phyloP scores from a whole-genome alignment of 2,113 vertebrate species.

The Chiloscyllium plagiosum region DNA sequence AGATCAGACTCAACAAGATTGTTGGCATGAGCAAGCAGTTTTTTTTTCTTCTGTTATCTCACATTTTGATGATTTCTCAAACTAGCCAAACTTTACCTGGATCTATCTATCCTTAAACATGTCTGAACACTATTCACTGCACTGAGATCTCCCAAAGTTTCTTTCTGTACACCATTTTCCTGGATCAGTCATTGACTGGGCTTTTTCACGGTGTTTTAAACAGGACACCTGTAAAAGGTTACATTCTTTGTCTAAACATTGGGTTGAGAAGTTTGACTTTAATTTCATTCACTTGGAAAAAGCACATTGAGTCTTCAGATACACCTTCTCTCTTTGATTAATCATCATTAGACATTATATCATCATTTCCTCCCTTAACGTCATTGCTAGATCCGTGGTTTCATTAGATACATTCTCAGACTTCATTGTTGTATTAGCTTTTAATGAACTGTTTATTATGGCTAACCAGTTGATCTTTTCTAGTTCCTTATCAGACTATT shows the following conservation, averaged over 20 bases:
- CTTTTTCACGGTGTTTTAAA: too few relatives aligned
- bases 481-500: not conserved
- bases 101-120: too few relatives aligned
- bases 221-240: not conserved
- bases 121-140: not conserved
- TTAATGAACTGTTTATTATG: too few relatives aligned
- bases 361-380: not conserved
- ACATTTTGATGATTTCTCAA: too few relatives aligned
- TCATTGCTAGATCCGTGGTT: not conserved
- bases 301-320: too few relatives aligned
- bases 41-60: too few relatives aligned
- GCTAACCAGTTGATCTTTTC: not conserved
- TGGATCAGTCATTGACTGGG: not conserved
- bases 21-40: too few relatives aligned
- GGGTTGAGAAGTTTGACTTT: not conserved
- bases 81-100: too few relatives aligned
- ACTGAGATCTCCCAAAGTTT: not conserved
- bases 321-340: not conserved
- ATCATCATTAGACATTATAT: not conserved
- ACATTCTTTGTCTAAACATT: not conserved
- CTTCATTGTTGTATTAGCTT: too few relatives aligned
- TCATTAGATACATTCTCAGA: too few relatives aligned
- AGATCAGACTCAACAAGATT: too few relatives aligned
- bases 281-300: not conserved
- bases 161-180: not conserved